A percentile compares a stretch with the other conserved stretches of the same genome.
Conservation (phyloP, 2,797 vertebrate genomes). For the Rhincodon typus region DNA sequence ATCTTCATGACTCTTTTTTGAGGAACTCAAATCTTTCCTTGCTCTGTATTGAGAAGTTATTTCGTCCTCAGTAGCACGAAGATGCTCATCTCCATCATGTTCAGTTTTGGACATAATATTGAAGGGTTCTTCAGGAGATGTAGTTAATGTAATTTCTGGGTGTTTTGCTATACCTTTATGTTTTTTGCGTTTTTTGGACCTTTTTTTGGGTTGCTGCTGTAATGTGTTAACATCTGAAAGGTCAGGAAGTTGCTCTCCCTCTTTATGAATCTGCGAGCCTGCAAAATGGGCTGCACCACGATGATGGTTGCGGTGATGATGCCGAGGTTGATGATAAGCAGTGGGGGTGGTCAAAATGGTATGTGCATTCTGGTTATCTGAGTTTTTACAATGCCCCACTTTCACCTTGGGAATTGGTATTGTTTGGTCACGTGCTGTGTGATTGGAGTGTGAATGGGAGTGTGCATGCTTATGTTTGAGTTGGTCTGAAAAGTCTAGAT, state of each 20-base stretch:
- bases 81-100: slow-evolving; percentile 45
- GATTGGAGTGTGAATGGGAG: slow-evolving; percentile 48
- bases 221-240: slow-evolving; percentile 59
- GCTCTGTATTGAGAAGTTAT: slow-evolving; percentile 53
- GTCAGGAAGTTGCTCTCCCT: slow-evolving; percentile 51
- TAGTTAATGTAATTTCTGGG: not conserved
- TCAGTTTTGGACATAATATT: slow-evolving; percentile 6
- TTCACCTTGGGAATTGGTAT: not conserved
- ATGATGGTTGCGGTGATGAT: slow-evolving; percentile 51
- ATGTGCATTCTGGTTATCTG: not conserved
- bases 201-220: slow-evolving; percentile 56
- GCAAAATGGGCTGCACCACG: slow-evolving; percentile 54
- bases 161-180: slow-evolving; percentile 50
- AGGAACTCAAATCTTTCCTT: slow-evolving; percentile 50
- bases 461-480: slow-evolving; percentile 77
- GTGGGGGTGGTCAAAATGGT: not conserved
- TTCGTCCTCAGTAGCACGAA: slow-evolving; percentile 68
- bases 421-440: slow-evolving; percentile 48
- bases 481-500: slow-evolving; percentile 79
- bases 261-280: slow-evolving; percentile 46
- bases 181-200: slow-evolving; percentile 54
- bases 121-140: not conserved
- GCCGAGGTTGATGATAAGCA: slow-evolving; percentile 52
- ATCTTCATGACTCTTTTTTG: slow-evolving; percentile 49
- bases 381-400: not conserved